phyloP scores from a whole-genome alignment of 2,888 invertebrate species.

The Cephus pulcher region DNA sequence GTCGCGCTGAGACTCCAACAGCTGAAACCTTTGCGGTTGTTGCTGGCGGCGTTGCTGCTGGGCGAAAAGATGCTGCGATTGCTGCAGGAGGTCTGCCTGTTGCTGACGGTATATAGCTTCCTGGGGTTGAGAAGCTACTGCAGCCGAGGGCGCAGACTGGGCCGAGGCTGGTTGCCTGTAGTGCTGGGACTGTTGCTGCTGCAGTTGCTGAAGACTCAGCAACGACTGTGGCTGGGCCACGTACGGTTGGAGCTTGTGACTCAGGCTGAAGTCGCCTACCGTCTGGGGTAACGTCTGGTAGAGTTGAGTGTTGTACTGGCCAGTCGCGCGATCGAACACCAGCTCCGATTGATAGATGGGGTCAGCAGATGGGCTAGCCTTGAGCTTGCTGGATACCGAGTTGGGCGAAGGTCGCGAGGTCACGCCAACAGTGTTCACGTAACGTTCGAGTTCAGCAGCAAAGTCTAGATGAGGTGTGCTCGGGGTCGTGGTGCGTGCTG shows the following conservation, averaged over 20 bases:
- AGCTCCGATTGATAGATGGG: slow-evolving; percentile 84
- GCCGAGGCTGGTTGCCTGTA: slow-evolving; percentile 47
- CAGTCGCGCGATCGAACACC: slow-evolving; percentile 80
- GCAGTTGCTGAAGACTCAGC: slow-evolving; percentile 72
- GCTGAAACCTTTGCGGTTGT: slow-evolving; percentile 62
- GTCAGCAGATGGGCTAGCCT: slow-evolving; percentile 65
- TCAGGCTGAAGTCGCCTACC: slow-evolving; percentile 77
- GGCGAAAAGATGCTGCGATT: slow-evolving; percentile 75
- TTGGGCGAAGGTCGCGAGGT: slow-evolving; percentile 38
- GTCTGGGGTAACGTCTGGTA: slow-evolving; percentile 82
- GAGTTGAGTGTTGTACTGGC: slow-evolving; percentile 82
- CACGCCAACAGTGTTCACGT: slow-evolving; percentile 68
- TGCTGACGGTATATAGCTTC: slow-evolving; percentile 70
- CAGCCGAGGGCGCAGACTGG: slow-evolving; percentile 60
- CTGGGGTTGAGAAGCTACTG: slow-evolving; percentile 50
- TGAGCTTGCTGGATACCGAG: slow-evolving; percentile 27
- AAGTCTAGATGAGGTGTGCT: slow-evolving; percentile 72
- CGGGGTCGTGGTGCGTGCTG: slow-evolving; percentile 44
- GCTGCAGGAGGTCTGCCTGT: slow-evolving; percentile 74
- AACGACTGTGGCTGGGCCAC: slow-evolving; percentile 74
- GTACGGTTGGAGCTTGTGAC: slow-evolving; percentile 81
- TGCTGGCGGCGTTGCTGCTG: slow-evolving; percentile 65
- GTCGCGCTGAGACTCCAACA: slow-evolving; percentile 60
- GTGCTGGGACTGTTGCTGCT: slow-evolving; percentile 54
- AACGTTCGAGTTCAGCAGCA: slow-evolving; percentile 78